phyloP scores from a whole-genome alignment of 2,113 vertebrate species.

The Raja brachyura region DNA sequence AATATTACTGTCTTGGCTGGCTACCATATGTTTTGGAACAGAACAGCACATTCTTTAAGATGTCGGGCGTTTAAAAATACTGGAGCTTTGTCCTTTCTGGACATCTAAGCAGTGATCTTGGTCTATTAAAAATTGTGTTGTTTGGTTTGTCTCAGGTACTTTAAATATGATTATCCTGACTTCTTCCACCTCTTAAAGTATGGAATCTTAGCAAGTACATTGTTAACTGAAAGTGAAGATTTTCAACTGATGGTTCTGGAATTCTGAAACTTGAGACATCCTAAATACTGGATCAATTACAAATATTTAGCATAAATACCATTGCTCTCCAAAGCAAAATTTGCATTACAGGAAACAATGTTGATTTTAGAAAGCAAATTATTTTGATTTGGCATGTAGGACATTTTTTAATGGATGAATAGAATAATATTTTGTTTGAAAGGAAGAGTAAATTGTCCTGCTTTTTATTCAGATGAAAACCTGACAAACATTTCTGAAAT shows the following conservation, averaged over 20 bases:
- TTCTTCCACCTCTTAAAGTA: background rate
- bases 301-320: background rate
- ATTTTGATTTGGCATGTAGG: background rate
- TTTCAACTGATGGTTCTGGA: too few species aligned
- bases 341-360: background rate
- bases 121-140: background rate
- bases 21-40: background rate
- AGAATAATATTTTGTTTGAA: background rate
- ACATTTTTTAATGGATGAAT: background rate
- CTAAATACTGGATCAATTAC: background rate
- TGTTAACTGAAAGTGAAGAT: background rate
- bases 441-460: background rate
- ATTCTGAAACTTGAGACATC: background rate
- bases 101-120: background rate
- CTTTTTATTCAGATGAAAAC: background rate
- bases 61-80: background rate
- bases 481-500: background rate
- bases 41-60: background rate
- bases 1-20: background rate
- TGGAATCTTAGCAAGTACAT: background rate
- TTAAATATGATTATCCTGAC: conserved; percentile 1
- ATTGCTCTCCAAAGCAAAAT: background rate
- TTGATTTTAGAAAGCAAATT: background rate
- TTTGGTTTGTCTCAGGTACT: background rate
- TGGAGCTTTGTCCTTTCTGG: background rate